Conservation (phyloP, 2,888 invertebrate species). For the Orthonychiurus folsomi region DNA sequence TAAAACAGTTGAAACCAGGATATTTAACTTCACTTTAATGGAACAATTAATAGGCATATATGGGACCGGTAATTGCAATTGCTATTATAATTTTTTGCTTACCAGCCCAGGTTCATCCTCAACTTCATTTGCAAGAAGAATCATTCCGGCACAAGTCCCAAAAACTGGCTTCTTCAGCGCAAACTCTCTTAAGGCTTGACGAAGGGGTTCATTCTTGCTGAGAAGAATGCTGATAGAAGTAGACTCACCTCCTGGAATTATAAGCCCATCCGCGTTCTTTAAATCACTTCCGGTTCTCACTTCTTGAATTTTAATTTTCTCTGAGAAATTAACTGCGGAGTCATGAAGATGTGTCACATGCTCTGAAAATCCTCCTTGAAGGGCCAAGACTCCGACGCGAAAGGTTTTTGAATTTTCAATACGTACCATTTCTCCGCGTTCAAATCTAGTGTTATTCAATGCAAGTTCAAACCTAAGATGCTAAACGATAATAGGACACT, state of each 20-base stretch:
- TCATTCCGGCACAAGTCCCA: slow-evolving; percentile 6
- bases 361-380: slow-evolving; percentile 6
- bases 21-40: background rate
- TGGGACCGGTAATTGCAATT: no score
- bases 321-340: background rate
- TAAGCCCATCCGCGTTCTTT: slow-evolving; percentile 2
- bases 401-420: no score
- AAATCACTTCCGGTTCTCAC: background rate
- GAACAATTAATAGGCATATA: background rate
- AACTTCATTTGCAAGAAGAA: slow-evolving; percentile 5
- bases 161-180: background rate
- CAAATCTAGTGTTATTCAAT: no score
- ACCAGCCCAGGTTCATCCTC: slow-evolving; percentile 3
- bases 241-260: slow-evolving; percentile 5
- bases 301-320: background rate
- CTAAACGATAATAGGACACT: no score
- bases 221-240: background rate
- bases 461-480: no score
- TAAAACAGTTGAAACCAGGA: no score
- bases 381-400: background rate
- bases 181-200: background rate
- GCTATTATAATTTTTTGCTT: no score
- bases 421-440: no score
- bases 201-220: background rate
- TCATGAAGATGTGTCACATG: background rate